Percentiles rank a stretch among this genome's conserved stretches.
phyloP scores from a whole-genome alignment of 2,113 vertebrate genomes.

The Neoarius graeffei region DNA sequence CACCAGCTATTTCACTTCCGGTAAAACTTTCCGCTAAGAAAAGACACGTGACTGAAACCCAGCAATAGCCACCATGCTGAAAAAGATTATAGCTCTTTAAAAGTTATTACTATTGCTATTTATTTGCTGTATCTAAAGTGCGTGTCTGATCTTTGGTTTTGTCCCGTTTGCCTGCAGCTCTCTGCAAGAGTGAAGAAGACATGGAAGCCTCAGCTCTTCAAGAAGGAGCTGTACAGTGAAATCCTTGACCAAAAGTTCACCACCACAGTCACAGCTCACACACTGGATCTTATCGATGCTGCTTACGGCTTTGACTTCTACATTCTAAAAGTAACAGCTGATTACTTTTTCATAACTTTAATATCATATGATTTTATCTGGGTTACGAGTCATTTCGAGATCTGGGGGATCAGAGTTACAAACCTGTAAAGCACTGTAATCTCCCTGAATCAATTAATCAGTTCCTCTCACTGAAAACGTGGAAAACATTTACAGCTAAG shows the following conservation, averaged over 20 bases:
- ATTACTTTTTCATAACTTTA: not conserved
- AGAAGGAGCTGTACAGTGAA: conserved; percentile 89
- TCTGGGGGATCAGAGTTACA: not conserved
- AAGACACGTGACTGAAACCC: too few species aligned
- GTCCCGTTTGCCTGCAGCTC: conserved; percentile 68
- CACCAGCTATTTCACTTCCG: too few species aligned
- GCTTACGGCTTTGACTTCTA: conserved; percentile 93
- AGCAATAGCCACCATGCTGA: too few species aligned
- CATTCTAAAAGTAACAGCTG: conserved; percentile 83
- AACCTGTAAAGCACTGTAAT: not conserved
- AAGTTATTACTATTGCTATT: not conserved
- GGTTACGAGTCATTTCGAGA: not conserved
- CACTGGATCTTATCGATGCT: conserved; percentile 86
- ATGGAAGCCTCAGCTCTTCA: conserved; percentile 91
- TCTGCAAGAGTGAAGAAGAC: conserved; percentile 78
- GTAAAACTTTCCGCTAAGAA: too few species aligned
- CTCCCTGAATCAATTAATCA: not conserved
- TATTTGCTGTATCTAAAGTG: not conserved
- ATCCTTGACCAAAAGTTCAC: conserved; percentile 85
- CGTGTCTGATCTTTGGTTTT: not conserved
- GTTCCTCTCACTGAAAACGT: not conserved
- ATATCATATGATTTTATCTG: not conserved
- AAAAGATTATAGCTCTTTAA: too few species aligned
- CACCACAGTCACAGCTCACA: conserved; percentile 82
- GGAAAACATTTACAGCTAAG: not conserved